Base-by-base conservation (phyloP, 1,140 invertebrate species). In the Metopolophium dirhodum region DNA sequence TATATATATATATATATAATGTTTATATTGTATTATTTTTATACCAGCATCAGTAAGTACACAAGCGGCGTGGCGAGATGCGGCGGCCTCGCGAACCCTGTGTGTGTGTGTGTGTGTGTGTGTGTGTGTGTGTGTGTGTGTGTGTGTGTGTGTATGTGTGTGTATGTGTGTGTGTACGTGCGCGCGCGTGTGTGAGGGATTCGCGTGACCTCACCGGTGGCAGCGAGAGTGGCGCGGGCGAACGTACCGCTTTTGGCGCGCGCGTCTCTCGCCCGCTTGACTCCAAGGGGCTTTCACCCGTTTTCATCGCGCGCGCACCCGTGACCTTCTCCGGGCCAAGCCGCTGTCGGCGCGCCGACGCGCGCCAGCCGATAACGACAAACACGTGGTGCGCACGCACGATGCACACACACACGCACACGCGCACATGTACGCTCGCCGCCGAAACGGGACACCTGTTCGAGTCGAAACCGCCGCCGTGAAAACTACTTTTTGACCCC, bases 361-460 rank as follows among this genome's bases (percentile, higher is more conserved):
- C 54, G n/a, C 51, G 35, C 7, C 57, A 4, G 37, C 23, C 37
- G 37, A 30, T 23, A 26, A 7, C 35, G 41, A 14, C 47, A n/a
- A 57, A 61, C 89, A 90, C 89, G 89, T 90, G 89, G 89, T 90
- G 90, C 90, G 90, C 61, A 82, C 90, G 90, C 61, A 90, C 35
- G 88, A 45, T n/a, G 45, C 85, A 45, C 85, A 30, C 45, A 20
- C 26, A 6, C 86, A 30, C 18, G 30, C 18, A 4, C 86, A 6
- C 45, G 4, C 8, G 45, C 22, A 7, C 7, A 23, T 51, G 49
- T 51, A 82, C 41, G 7, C n/a, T 9, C 18, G 30, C 37, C 1
- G 90, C 61, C 68, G 61, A 82, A 77, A 91, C 90, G 45, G n/a
- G 90, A 91, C 90, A 91, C 90, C 90, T 91, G 90, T 91, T 77